Base-by-base conservation (phyloP, 2,797 vertebrate species). In the Falco biarmicus region DNA sequence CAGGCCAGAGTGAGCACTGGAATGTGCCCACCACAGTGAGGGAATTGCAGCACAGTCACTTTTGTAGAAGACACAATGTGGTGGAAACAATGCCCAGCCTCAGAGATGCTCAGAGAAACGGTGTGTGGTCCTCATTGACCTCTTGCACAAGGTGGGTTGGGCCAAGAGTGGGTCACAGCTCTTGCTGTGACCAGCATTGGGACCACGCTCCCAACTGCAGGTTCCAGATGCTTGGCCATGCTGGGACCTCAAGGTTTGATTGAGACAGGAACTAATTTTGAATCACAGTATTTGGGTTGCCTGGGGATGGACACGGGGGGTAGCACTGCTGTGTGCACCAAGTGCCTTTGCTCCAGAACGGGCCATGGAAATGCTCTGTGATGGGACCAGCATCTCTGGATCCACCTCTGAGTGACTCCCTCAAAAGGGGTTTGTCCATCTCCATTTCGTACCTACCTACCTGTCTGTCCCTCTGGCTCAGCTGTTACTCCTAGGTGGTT, bases 111-210 rank as follows among this genome's bases (percentile, higher is more conserved):
- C 84, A 43, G 64, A 85, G 71, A 29, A 94, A 59, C 0, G 2
- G 25, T 1, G 0, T 16, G 47, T 25, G 60, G 69, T 32, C 45
- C 56, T 79, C 0, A 0, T 3, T 11, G 70, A 70, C 47, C 19
- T 3, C 48, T 93, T 0, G 0, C 45, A 71, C 13, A 50, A 25
- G 21, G 34, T 34, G 15, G 11, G 6, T 60, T 86, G 47, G 88
- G 45, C n/a, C 75, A 93, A 71, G 73, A 81, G 32, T 0, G 0
- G 5, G 37, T 87, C 56, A 47, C 32, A 47, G 59, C 11, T 29
- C 10, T n/a, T 0, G 0, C 5, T 69, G 28, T 37, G 54, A 75
- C 37, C 57, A 70, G 28, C 39, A 74, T 56, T 4, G 32, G 41
- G 43, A 74, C 53, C 73, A 65, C 45, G n/a, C 11, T 91, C 51